Percentiles rank a stretch among this genome's conserved stretches.
phyloP scores from a whole-genome alignment of 1,140 invertebrate genomes.

The Diprion similis region DNA sequence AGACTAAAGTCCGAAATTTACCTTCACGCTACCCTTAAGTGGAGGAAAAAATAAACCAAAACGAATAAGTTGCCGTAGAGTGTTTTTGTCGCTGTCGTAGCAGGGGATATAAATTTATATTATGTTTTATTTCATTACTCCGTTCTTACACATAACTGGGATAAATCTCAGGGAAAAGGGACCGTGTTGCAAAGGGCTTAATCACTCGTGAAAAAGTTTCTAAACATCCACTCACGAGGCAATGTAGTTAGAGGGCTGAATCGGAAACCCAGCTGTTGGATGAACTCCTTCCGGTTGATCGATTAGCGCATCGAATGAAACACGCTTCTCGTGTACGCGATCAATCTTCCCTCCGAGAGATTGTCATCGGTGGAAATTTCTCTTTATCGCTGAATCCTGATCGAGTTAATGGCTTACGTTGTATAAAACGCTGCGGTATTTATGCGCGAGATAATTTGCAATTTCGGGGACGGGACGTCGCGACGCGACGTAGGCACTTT shows the following conservation, averaged over 20 bases:
- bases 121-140: no score
- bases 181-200: not conserved
- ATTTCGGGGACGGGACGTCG: not conserved
- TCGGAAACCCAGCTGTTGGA: slow-evolving; percentile 4
- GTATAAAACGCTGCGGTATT: not conserved
- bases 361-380: slow-evolving; percentile 1
- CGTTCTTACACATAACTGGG: no score
- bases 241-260: not conserved
- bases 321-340: slow-evolving; percentile 9
- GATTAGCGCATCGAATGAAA: slow-evolving; percentile 8
- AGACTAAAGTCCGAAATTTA: no score
- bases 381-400: slow-evolving; percentile 8
- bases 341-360: slow-evolving; percentile 3
- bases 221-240: not conserved
- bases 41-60: no score
- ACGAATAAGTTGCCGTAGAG: no score
- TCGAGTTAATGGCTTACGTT: slow-evolving; percentile 7
- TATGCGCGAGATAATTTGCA: not conserved
- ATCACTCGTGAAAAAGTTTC: slow-evolving; percentile 2
- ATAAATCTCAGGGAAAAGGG: no score
- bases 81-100: no score
- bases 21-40: no score
- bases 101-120: no score
- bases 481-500: not conserved
- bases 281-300: slow-evolving; percentile 11